Evolutionary conservation across 2,888 invertebrate species (phyloP).

Genomic region (Pyrrhia umbra): DNA sequence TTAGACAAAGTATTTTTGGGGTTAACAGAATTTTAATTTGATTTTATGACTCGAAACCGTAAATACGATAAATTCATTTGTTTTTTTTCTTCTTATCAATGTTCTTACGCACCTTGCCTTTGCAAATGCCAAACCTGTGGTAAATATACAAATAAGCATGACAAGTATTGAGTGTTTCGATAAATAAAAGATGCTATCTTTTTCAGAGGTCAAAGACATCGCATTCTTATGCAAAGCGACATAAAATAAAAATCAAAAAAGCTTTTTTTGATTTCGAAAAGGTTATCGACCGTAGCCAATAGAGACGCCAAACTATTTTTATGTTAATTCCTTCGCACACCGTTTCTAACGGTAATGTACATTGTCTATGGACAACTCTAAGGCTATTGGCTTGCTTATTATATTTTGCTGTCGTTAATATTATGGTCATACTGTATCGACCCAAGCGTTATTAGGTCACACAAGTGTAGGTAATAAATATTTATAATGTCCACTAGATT

Average conservation of each 20-base stretch:
- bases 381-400: constrained; percentile 14
- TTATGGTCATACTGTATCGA: neutral
- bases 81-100: too few relatives aligned
- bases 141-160: too few relatives aligned
- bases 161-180: too few relatives aligned
- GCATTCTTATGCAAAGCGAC: neutral
- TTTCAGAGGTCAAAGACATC: neutral
- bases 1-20: too few relatives aligned
- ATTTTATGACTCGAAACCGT: too few relatives aligned
- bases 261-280: constrained; percentile 28
- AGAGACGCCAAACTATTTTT: constrained; percentile 40
- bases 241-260: constrained; percentile 5
- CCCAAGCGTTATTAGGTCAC: constrained; percentile 11
- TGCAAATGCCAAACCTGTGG: too few relatives aligned
- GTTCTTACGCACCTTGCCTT: too few relatives aligned
- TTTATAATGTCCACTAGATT: constrained; percentile 1
- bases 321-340: constrained; percentile 42
- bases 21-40: too few relatives aligned
- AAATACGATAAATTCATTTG: too few relatives aligned
- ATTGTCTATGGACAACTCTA: constrained; percentile 29
- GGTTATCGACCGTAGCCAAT: constrained; percentile 31
- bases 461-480: neutral
- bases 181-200: too few relatives aligned
- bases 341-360: constrained; percentile 42
- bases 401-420: constrained; percentile 3